Evolutionary conservation across 1,140 invertebrate genomes (phyloP), one percentile per base, ranked within the genome.

Genomic region (Formica exsecta): DNA sequence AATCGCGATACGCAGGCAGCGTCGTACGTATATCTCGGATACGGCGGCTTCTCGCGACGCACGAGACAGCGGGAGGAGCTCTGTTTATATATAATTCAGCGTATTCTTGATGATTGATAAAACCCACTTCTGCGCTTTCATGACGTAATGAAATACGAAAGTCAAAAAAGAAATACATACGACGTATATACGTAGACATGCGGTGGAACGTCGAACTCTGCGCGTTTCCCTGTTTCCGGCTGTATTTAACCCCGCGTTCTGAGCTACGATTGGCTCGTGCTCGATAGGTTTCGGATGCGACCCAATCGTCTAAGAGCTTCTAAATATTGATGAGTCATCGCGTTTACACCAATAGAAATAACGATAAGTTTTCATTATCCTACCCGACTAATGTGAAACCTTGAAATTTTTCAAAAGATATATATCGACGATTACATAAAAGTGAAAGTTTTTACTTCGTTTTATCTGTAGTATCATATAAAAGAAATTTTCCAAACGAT

Each of bases 301-400:
- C 62, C 91, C 91, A 92, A 91, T 91, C 57, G 22, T 11, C 59
- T 61, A 2, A 61, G 59, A 29, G 25, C 85, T 64, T 51, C 5
- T 16, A 51, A 84, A 91, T 87, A 90, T 86, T 87, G 90, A 89
- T 87, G 91, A 92, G 86, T 92, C 91, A 92, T 88, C 64, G n/a
- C 71, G n/a, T 79, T 87, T 84, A 65, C 59, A 65, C 29, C 32
- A 73, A 29, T 51, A 38, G 64, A 5, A 57, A 73, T 75, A 77
- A 85, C 11, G 6, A 9, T 54, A 22, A 13, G 2, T 59, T 59
- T 59, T 59, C 54, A 59, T 59, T 59, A n/a, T 8, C 0, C 54
- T 51, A 70, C 36, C 41, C 44, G 62, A 41, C 38, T 8, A 9
- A 11, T 19, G 73, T 11, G 8, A 22, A 54, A 36, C 48, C 16